Percentiles rank a stretch among this genome's conserved stretches.
phyloP scores from a whole-genome alignment of 2,888 invertebrate genomes.

The Xiphydria camelus region DNA sequence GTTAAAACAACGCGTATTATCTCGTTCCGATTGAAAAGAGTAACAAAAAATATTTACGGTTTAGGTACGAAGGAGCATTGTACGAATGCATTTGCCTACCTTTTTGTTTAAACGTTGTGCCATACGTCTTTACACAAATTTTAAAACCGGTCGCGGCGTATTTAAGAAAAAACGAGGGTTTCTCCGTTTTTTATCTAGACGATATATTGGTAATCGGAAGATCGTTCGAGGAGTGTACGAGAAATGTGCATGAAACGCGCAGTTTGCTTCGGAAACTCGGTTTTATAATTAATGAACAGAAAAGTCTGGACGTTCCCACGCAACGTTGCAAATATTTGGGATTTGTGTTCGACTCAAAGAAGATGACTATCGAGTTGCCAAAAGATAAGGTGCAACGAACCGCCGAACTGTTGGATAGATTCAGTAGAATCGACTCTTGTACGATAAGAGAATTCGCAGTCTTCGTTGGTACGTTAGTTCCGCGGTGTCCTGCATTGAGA shows the following conservation, averaged over 20 bases:
- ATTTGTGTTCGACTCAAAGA: not conserved
- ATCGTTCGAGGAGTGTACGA: not conserved
- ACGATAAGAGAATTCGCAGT: constrained; percentile 3
- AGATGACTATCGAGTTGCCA: not conserved
- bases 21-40: constrained; percentile 14
- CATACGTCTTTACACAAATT: constrained; percentile 3
- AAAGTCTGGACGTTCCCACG: not conserved
- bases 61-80: constrained; percentile 12
- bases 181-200: not conserved
- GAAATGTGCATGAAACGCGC: not conserved
- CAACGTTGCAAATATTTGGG: constrained; percentile 2
- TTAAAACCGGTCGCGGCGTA: not conserved
- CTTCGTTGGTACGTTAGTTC: not conserved
- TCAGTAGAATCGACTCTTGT: not conserved
- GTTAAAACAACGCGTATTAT: too few species aligned
- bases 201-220: not conserved
- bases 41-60: constrained; percentile 16
- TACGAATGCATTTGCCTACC: constrained; percentile 17
- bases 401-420: not conserved
- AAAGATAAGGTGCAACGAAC: not conserved
- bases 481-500: not conserved
- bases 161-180: not conserved
- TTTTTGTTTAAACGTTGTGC: constrained; percentile 10
- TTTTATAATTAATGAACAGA: not conserved
- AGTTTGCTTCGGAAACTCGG: not conserved